Conservation (phyloP, 2,888 invertebrate species). For the Microchrysa polita region DNA sequence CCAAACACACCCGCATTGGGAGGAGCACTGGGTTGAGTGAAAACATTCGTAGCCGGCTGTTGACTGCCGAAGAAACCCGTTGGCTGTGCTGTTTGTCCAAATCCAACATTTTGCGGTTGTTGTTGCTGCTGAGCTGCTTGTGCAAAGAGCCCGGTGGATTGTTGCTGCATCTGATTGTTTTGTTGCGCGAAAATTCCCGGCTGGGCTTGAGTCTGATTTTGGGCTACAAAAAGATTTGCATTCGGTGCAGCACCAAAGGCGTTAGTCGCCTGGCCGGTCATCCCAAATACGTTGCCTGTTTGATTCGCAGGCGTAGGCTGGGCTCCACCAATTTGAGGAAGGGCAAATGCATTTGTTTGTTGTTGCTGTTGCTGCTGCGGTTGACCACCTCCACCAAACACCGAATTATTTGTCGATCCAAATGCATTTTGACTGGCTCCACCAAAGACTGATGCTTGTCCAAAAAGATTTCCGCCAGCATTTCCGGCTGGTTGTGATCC, state of each 20-base stretch:
- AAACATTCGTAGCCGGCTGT: constrained; percentile 38
- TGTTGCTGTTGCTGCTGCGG: constrained; percentile 24
- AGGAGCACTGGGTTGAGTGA: constrained; percentile 36
- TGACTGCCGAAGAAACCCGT: constrained; percentile 48
- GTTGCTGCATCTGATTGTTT: constrained; percentile 43
- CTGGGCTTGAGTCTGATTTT: constrained; percentile 58
- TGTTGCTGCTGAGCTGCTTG: constrained; percentile 36
- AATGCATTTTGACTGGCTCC: constrained; percentile 7
- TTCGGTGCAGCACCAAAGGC: constrained; percentile 54
- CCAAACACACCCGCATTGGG: constrained; percentile 51
- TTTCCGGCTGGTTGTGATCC: constrained; percentile 53
- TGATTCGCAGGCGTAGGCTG: constrained; percentile 20
- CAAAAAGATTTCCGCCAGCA: constrained; percentile 40
- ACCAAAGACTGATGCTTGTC: constrained; percentile 44
- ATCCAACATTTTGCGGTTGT: constrained; percentile 14
- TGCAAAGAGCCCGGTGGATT: neutral
- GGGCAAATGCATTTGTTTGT: constrained; percentile 52
- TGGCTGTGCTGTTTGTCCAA: constrained; percentile 31
- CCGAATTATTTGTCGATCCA: constrained; percentile 41
- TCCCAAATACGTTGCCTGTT: constrained; percentile 17
- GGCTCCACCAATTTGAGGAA: constrained; percentile 38
- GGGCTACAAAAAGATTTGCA: constrained; percentile 57
- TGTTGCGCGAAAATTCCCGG: constrained; percentile 53
- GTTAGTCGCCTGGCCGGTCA: constrained; percentile 38
- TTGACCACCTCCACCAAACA: constrained; percentile 36